Base-by-base conservation (phyloP, 2,113 vertebrate genomes). In the Ammospiza nelsoni region DNA sequence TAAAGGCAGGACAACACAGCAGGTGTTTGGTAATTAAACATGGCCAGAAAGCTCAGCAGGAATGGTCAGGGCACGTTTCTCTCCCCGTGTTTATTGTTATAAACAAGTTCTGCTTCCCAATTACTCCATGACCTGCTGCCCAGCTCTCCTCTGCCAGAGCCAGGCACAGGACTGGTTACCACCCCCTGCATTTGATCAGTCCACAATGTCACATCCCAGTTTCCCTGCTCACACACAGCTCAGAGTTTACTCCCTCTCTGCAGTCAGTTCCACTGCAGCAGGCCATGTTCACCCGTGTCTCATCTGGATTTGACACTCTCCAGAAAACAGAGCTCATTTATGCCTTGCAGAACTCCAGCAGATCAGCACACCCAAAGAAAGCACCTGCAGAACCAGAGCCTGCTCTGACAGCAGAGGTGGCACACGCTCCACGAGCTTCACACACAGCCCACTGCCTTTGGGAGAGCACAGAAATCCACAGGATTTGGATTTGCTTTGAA, bases 21-120 rank as follows among this genome's bases (percentile, higher is more conserved):
- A 86, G 76, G 83, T 81, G 92, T 51, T 74, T 71, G 46, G 55
- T 84, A 93, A 94, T 95, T 73, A 92, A 92, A 84, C 27, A 61
- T 15, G 59, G 68, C 79, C 82, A 86, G 55, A 76, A 39, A 85
- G 63, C 76, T 55, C 86, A 72, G 89, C 83, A 89, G 76, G 83
- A 71, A 59, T 3, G 10, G 41, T 7, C 65, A n/a, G 48, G 5
- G 86, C 80, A 80, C 9, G 0, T 46, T 85, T 68, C 48, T 9
- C 65, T 92, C 79, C 79, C 90, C 9, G 1, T 75, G 68, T 77
- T 90, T 66, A 61, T 39, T 33, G 5, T 57, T 66, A 68, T 6
- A 49, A 96, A 75, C n/a, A 57, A 81, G 25, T 31, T 88, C 88
- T 90, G 65, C 83, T 81, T 57, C 48, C 62, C 57, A 92, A 20